These are phyloP conservation scores for Pseudolycoriella hygida DNA, from an alignment of 2,888 invertebrate genomes.

Conservation along the genomic window DNA sequence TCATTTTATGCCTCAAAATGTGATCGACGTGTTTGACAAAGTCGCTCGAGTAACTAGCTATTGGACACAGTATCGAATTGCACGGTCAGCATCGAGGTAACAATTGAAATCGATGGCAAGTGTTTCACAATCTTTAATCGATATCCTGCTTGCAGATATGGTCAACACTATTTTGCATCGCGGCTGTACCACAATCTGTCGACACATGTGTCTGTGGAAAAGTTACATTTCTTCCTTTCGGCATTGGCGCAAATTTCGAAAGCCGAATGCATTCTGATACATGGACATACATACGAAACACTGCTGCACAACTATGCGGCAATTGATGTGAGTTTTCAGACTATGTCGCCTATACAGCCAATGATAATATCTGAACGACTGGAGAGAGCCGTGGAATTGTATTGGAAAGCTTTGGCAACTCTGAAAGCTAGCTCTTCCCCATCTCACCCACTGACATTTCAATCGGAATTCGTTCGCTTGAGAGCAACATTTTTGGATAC, in stretches of 20 bases:
- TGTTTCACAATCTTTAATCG: too few relatives aligned
- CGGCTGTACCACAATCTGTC: slow-evolving; percentile 42
- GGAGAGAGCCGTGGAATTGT: slow-evolving; percentile 36
- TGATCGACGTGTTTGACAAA: slow-evolving; percentile 38
- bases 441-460: slow-evolving; percentile 36
- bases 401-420: slow-evolving; percentile 45
- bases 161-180: slow-evolving; percentile 56
- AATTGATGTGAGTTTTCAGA: slow-evolving; percentile 19
- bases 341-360: slow-evolving; percentile 14
- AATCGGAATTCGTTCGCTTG: slow-evolving; percentile 57
- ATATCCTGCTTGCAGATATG: slow-evolving; percentile 34
- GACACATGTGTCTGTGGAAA: slow-evolving; percentile 64
- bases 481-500: slow-evolving; percentile 57
- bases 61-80: slow-evolving; percentile 77
- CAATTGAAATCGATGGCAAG: too few relatives aligned
- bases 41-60: slow-evolving; percentile 41
- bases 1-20: slow-evolving; percentile 43
- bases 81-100: slow-evolving; percentile 68
- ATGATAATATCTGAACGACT: slow-evolving; percentile 33
- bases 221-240: slow-evolving; percentile 74
- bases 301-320: slow-evolving; percentile 23
- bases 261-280: slow-evolving; percentile 49
- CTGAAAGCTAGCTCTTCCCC: slow-evolving; percentile 28
- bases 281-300: slow-evolving; percentile 31
- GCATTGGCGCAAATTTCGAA: slow-evolving; percentile 59